Percentiles rank a stretch among this genome's conserved stretches.
Evolutionary conservation across 1,140 invertebrate genomes (phyloP).

Genomic region (Zaprionus gabonicus): DNA sequence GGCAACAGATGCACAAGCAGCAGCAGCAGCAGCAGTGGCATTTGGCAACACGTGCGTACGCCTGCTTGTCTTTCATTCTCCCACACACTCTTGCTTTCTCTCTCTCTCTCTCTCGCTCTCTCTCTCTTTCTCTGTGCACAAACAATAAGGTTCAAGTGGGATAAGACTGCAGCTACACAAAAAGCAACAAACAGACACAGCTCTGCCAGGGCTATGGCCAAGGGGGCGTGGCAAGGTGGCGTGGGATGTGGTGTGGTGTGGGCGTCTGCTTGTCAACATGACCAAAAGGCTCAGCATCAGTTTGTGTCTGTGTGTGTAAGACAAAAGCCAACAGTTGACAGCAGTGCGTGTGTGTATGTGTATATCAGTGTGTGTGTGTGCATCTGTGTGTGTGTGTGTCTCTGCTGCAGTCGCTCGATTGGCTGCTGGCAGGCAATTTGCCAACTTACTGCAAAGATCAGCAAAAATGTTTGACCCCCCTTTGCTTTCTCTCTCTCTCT

Average conservation of each 20-base stretch:
- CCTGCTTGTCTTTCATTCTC: constrained; percentile 3
- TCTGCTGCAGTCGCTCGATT: constrained; percentile 61
- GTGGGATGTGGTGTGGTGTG: neutral
- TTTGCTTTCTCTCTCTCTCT: neutral
- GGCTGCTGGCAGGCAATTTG: constrained; percentile 77
- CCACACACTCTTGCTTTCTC: neutral
- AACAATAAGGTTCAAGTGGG: constrained; percentile 81
- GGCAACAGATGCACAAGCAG: constrained; percentile 12
- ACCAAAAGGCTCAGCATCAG: constrained; percentile 58
- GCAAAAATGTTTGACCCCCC: constrained; percentile 60
- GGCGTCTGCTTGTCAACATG: constrained; percentile 72
- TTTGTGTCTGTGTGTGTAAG: constrained; percentile 45
- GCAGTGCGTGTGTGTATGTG: constrained; percentile 11
- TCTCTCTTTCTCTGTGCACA: constrained; percentile 38
- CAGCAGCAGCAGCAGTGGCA: constrained; percentile 26
- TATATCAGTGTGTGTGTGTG: neutral
- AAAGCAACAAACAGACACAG: constrained; percentile 43
- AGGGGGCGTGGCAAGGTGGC: neutral
- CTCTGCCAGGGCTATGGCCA: neutral
- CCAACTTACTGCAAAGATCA: constrained; percentile 81
- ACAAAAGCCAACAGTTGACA: constrained; percentile 70
- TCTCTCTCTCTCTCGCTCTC: neutral
- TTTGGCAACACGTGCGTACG: constrained; percentile 27
- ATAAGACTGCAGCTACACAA: constrained; percentile 59
- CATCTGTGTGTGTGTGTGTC: constrained; percentile 27